Base-by-base conservation (phyloP, 2,113 vertebrate species). In the Paracanthobrama guichenoti region DNA sequence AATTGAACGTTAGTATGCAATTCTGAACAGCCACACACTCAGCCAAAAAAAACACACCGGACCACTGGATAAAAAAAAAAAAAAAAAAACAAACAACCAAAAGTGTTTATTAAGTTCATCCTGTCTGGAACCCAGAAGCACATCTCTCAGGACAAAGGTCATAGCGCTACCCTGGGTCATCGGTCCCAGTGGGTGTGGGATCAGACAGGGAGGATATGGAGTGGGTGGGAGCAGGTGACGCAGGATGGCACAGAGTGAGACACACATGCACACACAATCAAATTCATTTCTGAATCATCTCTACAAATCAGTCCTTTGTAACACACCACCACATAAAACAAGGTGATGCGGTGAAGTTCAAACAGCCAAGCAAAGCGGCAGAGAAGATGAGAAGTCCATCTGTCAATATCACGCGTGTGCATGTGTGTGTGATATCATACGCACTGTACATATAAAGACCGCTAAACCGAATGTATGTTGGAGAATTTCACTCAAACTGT, bases 101-200 rank as follows among this genome's bases (percentile, higher is more conserved):
- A 82, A 92, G 89, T 93, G 90, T 95, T 94, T 93, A 94, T 94
- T 94, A 88, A 88, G 71, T 87, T 81, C 78, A 66, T 77, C 91
- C 88, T 87, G 88, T 91, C 88, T 89, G 75, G 87, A 92, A 92
- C 87, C 87, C 86, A 91, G 88, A 86, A 90, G 96, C 95, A 94
- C 97, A 88, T 98, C 97, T 87, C 96, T 96, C 94, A 90, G 64
- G 71, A 22, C 0, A 2, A 93, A 97, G 97, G 93, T 98, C 98
- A 98, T 91, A 93, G 96, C 94, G 95, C 96, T 94, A 59, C 35
- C 85, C 24, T 71, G 89, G 87, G 55, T 85, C 87, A 87, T 18
- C 6, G 46, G 86, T 76, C 62, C 88, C 83, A 83, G 59, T 24
- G 57, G 35, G 22, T 4, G 14, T 24, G 39, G 87, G 76, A 69